A percentile compares a stretch with the other conserved stretches of the same genome.
Evolutionary conservation across 2,113 vertebrate species (phyloP).

Genomic region (Psammodynastes pulverulentus): DNA sequence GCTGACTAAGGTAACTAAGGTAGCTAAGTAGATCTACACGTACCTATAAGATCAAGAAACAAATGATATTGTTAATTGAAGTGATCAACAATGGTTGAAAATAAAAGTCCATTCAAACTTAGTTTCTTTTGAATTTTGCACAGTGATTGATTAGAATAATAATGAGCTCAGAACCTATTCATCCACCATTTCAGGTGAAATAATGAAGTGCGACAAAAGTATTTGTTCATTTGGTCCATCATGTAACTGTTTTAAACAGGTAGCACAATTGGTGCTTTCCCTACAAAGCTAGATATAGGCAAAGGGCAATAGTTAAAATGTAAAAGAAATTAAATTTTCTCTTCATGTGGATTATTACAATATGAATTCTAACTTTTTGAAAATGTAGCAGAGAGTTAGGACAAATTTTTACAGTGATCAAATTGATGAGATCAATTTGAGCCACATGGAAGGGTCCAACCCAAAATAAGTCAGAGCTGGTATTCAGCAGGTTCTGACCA

Average conservation of each 20-base stretch:
- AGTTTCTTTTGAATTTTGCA: background rate
- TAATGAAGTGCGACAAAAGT: background rate
- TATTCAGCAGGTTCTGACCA: no score
- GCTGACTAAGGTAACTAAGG: background rate
- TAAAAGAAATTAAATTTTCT: slow-evolving; percentile 9
- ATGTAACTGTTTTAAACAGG: background rate
- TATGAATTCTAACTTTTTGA: slow-evolving; percentile 2
- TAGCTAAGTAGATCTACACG: background rate
- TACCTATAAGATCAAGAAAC: background rate
- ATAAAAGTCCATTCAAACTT: background rate
- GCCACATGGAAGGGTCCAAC: background rate
- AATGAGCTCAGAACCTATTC: background rate
- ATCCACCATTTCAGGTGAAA: background rate
- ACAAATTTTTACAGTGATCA: slow-evolving; percentile 17
- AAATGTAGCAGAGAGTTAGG: background rate
- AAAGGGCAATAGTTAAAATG: slow-evolving; percentile 15
- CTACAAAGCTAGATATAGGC: background rate
- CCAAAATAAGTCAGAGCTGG: slow-evolving; percentile 8
- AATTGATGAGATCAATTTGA: slow-evolving; percentile 9
- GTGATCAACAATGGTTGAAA: background rate
- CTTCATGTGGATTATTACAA: slow-evolving; percentile 2
- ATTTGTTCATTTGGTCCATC: background rate
- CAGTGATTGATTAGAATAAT: background rate
- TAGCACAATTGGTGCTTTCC: background rate
- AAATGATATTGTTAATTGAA: background rate